Percentiles rank a stretch among this genome's conserved stretches.
Evolutionary conservation across 1,140 invertebrate species (phyloP).

Genomic region (Andrena cerasifolii): DNA sequence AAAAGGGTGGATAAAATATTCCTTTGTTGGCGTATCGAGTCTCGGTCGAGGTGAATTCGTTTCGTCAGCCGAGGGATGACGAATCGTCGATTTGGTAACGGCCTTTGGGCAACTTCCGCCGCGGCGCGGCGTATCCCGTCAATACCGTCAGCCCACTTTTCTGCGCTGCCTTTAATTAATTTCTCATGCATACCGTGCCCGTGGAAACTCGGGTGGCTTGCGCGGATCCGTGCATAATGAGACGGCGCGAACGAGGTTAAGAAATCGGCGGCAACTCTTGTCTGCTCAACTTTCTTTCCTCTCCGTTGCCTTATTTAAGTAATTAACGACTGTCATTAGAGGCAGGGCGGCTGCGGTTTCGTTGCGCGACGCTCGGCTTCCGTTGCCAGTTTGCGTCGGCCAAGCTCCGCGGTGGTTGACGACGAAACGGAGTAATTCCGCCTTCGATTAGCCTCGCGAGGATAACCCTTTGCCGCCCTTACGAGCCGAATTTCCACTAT

Average conservation of each 20-base stretch:
- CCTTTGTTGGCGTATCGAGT: background rate
- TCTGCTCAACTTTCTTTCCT: conserved; percentile 36
- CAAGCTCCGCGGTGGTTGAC: too few species aligned
- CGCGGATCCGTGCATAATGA: conserved; percentile 54
- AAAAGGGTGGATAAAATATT: too few species aligned
- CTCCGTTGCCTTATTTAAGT: conserved; percentile 1
- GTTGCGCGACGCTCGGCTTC: too few species aligned
- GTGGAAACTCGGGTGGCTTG: conserved; percentile 57
- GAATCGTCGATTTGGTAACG: conserved; percentile 60
- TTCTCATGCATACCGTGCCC: conserved; percentile 61
- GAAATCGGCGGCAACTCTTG: conserved; percentile 48
- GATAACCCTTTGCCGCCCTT: conserved; percentile 2
- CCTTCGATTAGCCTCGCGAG: conserved; percentile 8
- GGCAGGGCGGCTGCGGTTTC: background rate
- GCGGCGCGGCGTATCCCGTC: conserved; percentile 34
- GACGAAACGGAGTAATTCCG: too few species aligned
- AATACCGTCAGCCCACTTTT: conserved; percentile 51
- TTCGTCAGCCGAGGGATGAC: conserved; percentile 45
- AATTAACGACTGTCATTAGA: background rate
- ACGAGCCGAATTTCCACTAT: conserved; percentile 72
- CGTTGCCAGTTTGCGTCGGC: too few species aligned
- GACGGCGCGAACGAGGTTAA: conserved; percentile 44
- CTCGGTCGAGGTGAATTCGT: conserved; percentile 35
- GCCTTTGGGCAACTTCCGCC: conserved; percentile 60
- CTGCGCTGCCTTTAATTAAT: conserved; percentile 59